These are phyloP conservation scores for Ophion obscuratus DNA, from an alignment of 2,888 invertebrate genomes.

Conservation along the genomic window DNA sequence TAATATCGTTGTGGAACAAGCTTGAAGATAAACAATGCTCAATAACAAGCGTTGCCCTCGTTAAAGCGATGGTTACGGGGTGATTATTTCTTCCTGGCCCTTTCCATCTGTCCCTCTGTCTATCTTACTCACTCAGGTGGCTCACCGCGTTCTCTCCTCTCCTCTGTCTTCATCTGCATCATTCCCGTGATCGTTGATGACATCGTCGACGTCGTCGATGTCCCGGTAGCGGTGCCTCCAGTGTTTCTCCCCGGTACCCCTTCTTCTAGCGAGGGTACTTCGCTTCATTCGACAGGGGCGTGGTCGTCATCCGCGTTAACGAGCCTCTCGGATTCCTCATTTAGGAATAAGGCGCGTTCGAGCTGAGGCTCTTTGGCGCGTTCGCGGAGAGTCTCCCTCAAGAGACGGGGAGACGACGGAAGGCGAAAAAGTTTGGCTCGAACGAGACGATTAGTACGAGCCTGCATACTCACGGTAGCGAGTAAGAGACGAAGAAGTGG, in stretches of 20 bases:
- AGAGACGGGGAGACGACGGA: not conserved
- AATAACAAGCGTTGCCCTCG: conserved; percentile 75
- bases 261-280: conserved; percentile 65
- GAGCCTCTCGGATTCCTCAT: conserved; percentile 66
- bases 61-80: conserved; percentile 75
- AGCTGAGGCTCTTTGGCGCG: conserved; percentile 30
- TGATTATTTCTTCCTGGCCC: conserved; percentile 74
- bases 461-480: not conserved
- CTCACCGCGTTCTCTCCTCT: conserved; percentile 59
- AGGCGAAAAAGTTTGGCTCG: conserved; percentile 19
- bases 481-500: conserved; percentile 10
- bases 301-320: conserved; percentile 78
- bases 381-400: not conserved
- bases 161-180: conserved; percentile 14
- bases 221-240: conserved; percentile 22
- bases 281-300: conserved; percentile 72
- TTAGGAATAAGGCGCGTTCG: conserved; percentile 13
- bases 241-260: not conserved
- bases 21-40: conserved; percentile 72
- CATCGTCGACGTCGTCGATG: not conserved
- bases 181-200: conserved; percentile 7
- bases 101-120: conserved; percentile 15
- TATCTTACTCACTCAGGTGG: conserved; percentile 58
- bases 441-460: conserved; percentile 19
- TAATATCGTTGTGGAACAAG: conserved; percentile 37